A percentile compares a stretch with the other conserved stretches of the same genome.
These are phyloP conservation scores for Phalloptychus januarius DNA, from an alignment of 2,797 vertebrate genomes.

Conservation along the genomic window DNA sequence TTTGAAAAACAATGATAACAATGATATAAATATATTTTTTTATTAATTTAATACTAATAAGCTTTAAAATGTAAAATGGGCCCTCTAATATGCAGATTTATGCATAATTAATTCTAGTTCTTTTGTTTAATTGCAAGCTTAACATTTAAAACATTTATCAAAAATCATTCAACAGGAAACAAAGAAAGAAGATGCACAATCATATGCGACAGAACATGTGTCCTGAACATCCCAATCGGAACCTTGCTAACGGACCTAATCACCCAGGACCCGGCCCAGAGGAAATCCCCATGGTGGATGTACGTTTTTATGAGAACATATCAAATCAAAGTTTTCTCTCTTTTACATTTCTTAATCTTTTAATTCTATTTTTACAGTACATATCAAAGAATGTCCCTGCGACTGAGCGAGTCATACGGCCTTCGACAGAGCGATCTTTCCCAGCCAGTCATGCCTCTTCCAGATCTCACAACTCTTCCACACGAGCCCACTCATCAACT, in stretches of 20 bases:
- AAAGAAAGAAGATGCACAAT: constrained; percentile 97
- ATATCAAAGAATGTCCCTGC: constrained; percentile 94
- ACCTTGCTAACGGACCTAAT: constrained; percentile 93
- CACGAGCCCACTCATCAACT: constrained; percentile 92
- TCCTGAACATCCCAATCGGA: constrained; percentile 93
- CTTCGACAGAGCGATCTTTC: constrained; percentile 91
- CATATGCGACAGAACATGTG: constrained; percentile 97
- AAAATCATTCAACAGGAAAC: constrained; percentile 83
- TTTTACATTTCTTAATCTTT: constrained; percentile 13
- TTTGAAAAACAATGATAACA: neutral
- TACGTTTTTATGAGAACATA: constrained; percentile 74
- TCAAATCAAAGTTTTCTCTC: constrained; percentile 9
- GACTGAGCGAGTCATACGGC: constrained; percentile 92
- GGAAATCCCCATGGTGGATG: constrained; percentile 96
- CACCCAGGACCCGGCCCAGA: constrained; percentile 95
- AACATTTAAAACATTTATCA: neutral
- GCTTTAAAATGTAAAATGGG: neutral
- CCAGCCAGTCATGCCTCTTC: constrained; percentile 94
- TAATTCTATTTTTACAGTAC: constrained; percentile 80
- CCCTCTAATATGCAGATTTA: neutral
- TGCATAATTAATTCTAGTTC: neutral
- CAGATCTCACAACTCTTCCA: constrained; percentile 96
- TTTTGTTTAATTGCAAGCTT: neutral
- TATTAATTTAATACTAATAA: neutral
- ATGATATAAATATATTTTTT: neutral